phyloP scores from a whole-genome alignment of 2,113 vertebrate species.

The Cichladusa arquata region DNA sequence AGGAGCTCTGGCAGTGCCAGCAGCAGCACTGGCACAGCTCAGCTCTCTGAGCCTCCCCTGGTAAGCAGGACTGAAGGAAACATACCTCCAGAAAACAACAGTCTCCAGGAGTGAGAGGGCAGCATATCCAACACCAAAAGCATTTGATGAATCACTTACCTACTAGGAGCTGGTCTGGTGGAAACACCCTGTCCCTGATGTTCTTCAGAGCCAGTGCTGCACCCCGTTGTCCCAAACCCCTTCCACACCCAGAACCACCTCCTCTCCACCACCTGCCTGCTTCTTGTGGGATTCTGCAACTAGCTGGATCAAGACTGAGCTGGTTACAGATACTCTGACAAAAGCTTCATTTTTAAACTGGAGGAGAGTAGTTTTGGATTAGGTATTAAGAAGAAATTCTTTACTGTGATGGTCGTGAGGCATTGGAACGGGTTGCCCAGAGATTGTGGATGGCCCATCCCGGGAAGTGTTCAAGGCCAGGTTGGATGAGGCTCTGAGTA shows the following conservation, averaged over 20 bases:
- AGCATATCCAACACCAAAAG: not conserved
- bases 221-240: fast-evolving
- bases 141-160: not conserved
- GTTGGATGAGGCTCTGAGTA: not conserved
- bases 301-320: not conserved
- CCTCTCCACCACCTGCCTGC: not conserved
- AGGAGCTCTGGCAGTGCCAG: not conserved
- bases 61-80: not conserved
- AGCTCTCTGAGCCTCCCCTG: not conserved
- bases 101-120: not conserved
- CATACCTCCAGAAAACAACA: not conserved
- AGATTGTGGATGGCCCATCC: not conserved
- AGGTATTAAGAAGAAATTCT: not conserved
- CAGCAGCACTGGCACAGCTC: not conserved
- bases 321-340: not conserved
- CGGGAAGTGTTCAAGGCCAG: not conserved
- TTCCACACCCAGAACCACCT: not conserved
- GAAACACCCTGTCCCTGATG: not conserved
- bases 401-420: not conserved
- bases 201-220: not conserved
- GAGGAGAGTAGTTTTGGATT: not conserved
- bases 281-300: not conserved
- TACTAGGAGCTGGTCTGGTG: not conserved
- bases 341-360: not conserved
- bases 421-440: not conserved